phyloP scores from a whole-genome alignment of 2,888 invertebrate genomes.

The Corythucha ciliata region DNA sequence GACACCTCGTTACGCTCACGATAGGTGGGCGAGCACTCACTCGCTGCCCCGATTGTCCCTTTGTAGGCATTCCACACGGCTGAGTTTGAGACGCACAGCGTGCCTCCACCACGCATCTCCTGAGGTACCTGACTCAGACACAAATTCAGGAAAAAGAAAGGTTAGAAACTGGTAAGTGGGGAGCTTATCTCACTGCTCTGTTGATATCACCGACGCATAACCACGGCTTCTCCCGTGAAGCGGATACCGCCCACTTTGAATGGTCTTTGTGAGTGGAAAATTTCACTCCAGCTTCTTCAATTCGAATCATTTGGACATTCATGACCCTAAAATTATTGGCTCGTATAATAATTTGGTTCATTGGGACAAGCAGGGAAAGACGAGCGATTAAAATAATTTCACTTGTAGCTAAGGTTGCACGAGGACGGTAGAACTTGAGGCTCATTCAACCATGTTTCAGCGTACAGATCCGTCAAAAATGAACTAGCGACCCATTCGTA shows the following conservation, averaged over 20 bases:
- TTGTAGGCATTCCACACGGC: conserved; percentile 46
- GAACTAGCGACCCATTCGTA: conserved; percentile 69
- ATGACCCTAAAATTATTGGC: conserved; percentile 54
- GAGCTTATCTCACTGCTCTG: no score
- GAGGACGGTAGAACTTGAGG: conserved; percentile 64
- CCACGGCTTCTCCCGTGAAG: conserved; percentile 52
- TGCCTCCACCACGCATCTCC: conserved; percentile 71
- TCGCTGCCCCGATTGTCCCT: no score
- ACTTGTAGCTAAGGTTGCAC: conserved; percentile 57
- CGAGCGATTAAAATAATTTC: no score
- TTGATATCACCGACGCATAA: conserved; percentile 91
- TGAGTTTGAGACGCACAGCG: conserved; percentile 62
- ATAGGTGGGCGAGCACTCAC: no score
- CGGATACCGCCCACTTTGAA: conserved; percentile 74
- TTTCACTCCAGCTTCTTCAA: conserved; percentile 38
- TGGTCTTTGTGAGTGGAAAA: conserved; percentile 58
- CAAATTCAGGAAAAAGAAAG: no score
- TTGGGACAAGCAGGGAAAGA: background rate
- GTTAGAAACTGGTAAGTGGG: no score
- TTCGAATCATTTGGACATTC: conserved; percentile 45
- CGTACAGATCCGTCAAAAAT: conserved; percentile 60
- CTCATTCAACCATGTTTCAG: conserved; percentile 84
- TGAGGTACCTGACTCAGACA: conserved; percentile 65
- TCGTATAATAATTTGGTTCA: background rate
- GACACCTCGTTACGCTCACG: no score